Conservation (phyloP, 2,113 vertebrate genomes). For the Brachyhypopomus occidentalis region DNA sequence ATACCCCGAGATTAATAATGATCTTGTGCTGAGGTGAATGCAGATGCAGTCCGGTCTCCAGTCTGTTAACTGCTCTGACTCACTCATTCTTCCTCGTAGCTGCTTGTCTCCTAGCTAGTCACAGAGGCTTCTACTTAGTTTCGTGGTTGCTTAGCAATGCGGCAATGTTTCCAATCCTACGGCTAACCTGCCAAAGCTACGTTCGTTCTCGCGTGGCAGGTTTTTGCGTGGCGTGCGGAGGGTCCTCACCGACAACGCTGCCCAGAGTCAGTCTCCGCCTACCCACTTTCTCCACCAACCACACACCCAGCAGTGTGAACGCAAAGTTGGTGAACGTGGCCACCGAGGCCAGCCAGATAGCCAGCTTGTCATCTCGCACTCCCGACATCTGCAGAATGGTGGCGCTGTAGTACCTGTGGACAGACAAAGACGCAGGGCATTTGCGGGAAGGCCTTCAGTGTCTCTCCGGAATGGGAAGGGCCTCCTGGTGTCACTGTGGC, state of each 20-base stretch:
- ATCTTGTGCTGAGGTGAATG: too few species aligned
- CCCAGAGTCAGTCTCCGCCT: constrained; percentile 90
- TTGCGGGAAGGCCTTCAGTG: not conserved
- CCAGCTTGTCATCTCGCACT: constrained; percentile 87
- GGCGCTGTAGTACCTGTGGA: constrained; percentile 93
- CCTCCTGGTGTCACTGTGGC: not conserved
- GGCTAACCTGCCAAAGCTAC: not conserved
- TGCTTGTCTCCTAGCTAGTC: constrained; percentile 12
- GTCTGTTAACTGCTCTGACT: not conserved
- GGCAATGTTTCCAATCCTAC: not conserved
- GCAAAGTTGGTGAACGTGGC: constrained; percentile 95
- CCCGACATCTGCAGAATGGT: constrained; percentile 99
- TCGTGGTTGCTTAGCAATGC: constrained; percentile 18
- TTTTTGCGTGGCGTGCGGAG: not conserved
- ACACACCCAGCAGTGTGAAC: constrained; percentile 93
- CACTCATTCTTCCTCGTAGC: not conserved
- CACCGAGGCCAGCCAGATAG: constrained; percentile 93
- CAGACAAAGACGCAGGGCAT: not conserved
- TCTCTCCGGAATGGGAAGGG: not conserved
- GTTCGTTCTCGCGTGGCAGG: not conserved
- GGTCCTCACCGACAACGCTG: constrained; percentile 86
- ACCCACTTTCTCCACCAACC: constrained; percentile 94
- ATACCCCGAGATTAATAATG: too few species aligned
- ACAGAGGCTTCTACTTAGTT: not conserved
- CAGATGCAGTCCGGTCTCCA: not conserved